Evolutionary conservation across 1,140 invertebrate species (phyloP), one percentile per base, ranked within the genome.

Genomic region (Lordiphosa mommai): DNA sequence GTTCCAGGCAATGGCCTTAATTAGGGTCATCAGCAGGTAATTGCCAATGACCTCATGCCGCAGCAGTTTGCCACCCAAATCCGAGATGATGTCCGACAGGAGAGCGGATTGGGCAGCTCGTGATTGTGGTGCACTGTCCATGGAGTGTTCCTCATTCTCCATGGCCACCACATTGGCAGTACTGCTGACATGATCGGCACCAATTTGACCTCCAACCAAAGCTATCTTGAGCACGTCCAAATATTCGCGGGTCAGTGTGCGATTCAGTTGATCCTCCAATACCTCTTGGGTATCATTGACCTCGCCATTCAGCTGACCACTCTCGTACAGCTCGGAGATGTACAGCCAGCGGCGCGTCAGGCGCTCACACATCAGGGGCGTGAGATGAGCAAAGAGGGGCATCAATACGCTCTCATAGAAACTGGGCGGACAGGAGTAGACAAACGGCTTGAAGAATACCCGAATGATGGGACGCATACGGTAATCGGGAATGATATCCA

Each of bases 221-320:
- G 90, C 91, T 0, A 94, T 92, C 90, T 95, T 95, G 0, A 97
- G 85, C 1, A 97, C 92, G 61, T 96, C 95, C 4, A 97, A 87
- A 82, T 97, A 96, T 88, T 98, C 96, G 58, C 95, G 91, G 0
- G 95, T 96, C n/a, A 97, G 88, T 51, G 95, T 94, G 37, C 96
- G 90, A 50, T 96, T 95, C 2, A 97, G 90, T 90, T 97, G 96
- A 80, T 97, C 96, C 74, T 97, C 95, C 0, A 97, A 89, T 1
- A 97, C 93, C 89, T 97, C 96, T 87, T 95, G 95, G 8, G 94
- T 93, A 76, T 97, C 95, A 72, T 94, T 92, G 40, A 94, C 93
- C 63, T 96, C 94, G 52, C 96, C 94, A 72, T 95, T 94, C 0
- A 94, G 89, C 72, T 93, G 92, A n/a, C 93, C 93, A 23, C 93